These are phyloP conservation scores for Eulemur rubriventer DNA, from an alignment of 2,797 vertebrate species.

Conservation along the genomic window DNA sequence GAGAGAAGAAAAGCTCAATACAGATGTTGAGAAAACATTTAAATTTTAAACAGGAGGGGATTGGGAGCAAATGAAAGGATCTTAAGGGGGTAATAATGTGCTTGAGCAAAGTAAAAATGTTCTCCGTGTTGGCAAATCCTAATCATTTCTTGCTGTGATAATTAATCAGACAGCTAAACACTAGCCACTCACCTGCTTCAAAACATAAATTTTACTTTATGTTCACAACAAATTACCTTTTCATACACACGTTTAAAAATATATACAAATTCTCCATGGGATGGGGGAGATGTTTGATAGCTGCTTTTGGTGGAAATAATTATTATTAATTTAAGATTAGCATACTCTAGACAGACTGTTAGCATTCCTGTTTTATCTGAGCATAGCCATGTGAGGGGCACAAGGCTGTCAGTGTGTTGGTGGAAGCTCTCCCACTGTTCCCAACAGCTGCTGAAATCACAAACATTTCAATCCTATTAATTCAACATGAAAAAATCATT, in stretches of 20 bases:
- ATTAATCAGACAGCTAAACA: slow-evolving; percentile 73
- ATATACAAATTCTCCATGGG: neutral
- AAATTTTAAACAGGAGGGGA: slow-evolving; percentile 48
- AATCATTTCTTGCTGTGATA: slow-evolving; percentile 73
- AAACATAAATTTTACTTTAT: slow-evolving; percentile 66
- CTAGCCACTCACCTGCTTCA: slow-evolving; percentile 65
- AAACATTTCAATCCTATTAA: slow-evolving; percentile 81
- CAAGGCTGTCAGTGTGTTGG: slow-evolving; percentile 64
- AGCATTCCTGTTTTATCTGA: slow-evolving; percentile 71
- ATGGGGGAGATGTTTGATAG: slow-evolving; percentile 63
- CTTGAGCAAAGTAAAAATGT: slow-evolving; percentile 66
- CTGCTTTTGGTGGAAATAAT: slow-evolving; percentile 79
- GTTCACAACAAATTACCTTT: slow-evolving; percentile 55
- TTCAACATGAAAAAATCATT: slow-evolving; percentile 79
- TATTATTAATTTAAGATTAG: slow-evolving; percentile 75
- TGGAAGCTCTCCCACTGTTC: slow-evolving; percentile 72
- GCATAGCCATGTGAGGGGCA: slow-evolving; percentile 60
- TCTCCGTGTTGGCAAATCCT: slow-evolving; percentile 66
- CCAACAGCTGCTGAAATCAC: slow-evolving; percentile 83
- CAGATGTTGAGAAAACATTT: slow-evolving; percentile 26
- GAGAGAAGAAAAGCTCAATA: slow-evolving; percentile 19
- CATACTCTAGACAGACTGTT: slow-evolving; percentile 52
- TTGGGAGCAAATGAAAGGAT: slow-evolving; percentile 43
- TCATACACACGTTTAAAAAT: slow-evolving; percentile 43
- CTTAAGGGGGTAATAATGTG: slow-evolving; percentile 53